These are phyloP conservation scores for Hydrophis major DNA, from an alignment of 2,797 vertebrate species.

Conservation along the genomic window DNA sequence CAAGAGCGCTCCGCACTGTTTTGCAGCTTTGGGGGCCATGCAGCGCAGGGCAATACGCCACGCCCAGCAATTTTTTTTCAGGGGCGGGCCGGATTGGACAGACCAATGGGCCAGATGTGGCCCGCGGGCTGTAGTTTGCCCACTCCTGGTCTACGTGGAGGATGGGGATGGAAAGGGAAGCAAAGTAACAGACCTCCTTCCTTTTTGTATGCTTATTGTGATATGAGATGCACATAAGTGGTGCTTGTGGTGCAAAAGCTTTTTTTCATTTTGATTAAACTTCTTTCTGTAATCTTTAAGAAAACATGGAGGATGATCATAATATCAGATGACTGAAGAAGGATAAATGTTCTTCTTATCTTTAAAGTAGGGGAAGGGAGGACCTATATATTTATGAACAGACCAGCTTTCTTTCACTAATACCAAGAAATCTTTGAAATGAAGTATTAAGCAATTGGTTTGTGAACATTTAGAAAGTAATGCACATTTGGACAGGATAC, in stretches of 20 bases:
- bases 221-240: neutral
- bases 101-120: no score
- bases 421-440: neutral
- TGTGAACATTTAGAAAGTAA: neutral
- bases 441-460: neutral
- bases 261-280: neutral
- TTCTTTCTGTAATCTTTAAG: neutral
- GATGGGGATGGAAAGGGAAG: neutral
- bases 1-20: no score
- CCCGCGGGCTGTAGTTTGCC: no score
- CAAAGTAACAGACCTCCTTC: neutral
- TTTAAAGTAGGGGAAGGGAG: neutral
- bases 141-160: neutral
- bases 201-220: neutral
- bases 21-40: no score
- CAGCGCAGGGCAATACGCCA: no score
- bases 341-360: neutral
- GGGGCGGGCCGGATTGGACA: no score
- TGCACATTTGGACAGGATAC: neutral
- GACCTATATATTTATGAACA: neutral
- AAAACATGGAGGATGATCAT: neutral
- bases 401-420: neutral
- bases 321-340: neutral
- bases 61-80: no score
- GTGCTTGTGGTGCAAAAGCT: neutral